These are phyloP conservation scores for Nomada flava DNA, from an alignment of 2,888 invertebrate species.

Conservation along the genomic window DNA sequence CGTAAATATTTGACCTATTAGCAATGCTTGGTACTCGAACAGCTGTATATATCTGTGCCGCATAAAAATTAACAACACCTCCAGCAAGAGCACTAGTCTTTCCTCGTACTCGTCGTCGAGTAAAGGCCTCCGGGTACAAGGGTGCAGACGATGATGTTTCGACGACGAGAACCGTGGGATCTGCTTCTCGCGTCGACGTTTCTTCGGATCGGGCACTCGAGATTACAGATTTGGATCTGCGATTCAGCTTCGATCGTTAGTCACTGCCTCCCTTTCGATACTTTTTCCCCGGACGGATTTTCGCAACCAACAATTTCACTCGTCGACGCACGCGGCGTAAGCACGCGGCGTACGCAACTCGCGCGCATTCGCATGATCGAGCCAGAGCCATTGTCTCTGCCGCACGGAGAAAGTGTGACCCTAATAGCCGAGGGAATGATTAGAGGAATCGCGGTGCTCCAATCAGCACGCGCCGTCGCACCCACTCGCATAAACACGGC, in stretches of 20 bases:
- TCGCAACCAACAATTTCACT: constrained; percentile 69
- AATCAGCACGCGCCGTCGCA: constrained; percentile 73
- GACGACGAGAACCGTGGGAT: constrained; percentile 24
- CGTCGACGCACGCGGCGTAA: constrained; percentile 56
- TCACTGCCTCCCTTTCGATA: constrained; percentile 45
- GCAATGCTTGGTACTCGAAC: background rate
- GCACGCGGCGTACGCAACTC: constrained; percentile 59
- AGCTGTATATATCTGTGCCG: too few relatives aligned
- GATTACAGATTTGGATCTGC: constrained; percentile 64
- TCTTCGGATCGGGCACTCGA: constrained; percentile 51
- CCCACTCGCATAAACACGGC: constrained; percentile 58
- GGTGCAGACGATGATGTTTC: constrained; percentile 1
- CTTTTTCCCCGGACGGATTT: constrained; percentile 57
- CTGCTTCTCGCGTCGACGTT: constrained; percentile 47
- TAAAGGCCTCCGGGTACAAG: background rate
- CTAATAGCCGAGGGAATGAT: constrained; percentile 79
- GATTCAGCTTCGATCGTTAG: constrained; percentile 55
- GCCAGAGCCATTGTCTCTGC: constrained; percentile 67
- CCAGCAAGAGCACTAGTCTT: background rate
- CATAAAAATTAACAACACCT: background rate
- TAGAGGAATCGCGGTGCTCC: constrained; percentile 76
- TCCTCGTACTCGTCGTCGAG: background rate
- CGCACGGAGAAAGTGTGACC: constrained; percentile 80
- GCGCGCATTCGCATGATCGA: constrained; percentile 69
- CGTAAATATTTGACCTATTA: background rate